Base-by-base conservation (phyloP, 2,113 vertebrate genomes). In the Diadophis punctatus region DNA sequence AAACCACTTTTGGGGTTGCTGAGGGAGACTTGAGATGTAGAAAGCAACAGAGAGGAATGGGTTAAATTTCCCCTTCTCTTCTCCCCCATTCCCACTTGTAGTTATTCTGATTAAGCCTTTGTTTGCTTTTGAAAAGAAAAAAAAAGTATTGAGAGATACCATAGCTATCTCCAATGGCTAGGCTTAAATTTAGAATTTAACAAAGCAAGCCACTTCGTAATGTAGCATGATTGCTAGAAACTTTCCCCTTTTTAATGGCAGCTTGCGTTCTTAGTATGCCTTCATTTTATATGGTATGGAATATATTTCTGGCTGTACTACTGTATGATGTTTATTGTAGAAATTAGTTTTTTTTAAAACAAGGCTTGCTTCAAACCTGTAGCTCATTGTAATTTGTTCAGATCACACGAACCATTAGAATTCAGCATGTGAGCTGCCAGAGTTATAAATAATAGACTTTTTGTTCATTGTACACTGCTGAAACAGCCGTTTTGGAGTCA, bases 381-480 rank as follows among this genome's bases (percentile, higher is more conserved):
- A 52, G 80, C 89, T 80, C 63, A 58, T 51, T 95, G 90, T 92
- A 87, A 68, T 52, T 92, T 88, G 43, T 68, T 86, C 84, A 27
- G 92, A 93, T 94, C 93, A 91, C 88, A 89, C 93, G 48, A 96
- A 87, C 92, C 93, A 91, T 93, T 51, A 74, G 74, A 63, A 86
- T 56, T 91, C 55, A 88, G 89, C 52, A 4, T 80, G 43, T 22
- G 53, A 94, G 74, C 93, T 93, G 89, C 91, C 92, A 92, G 89
- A 92, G 90, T 92, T 74, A 91, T 43, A 91, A 43, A 88, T 90
- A 96, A 94, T 90, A 95, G 94, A 91, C 91, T 92, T 94, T 95
- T 93, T 96, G 93, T 96, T 96, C 91, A 1, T 90, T 93, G 87
- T 68, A 90, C 91, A n/a, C 91, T 94, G 93, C 92, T 93, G 39